Base-by-base conservation (phyloP, 2,888 invertebrate species). In the Xylocampa areola region DNA sequence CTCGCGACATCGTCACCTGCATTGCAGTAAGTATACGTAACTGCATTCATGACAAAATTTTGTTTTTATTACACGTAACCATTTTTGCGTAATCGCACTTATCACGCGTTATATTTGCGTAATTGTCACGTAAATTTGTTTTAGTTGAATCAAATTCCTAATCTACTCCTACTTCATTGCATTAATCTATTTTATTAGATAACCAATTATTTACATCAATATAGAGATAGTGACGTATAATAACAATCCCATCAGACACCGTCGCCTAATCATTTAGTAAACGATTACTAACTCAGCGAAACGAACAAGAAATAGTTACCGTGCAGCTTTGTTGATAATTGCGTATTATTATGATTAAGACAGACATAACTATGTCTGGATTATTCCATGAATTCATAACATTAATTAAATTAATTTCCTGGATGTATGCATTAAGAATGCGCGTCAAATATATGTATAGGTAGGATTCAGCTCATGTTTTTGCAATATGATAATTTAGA, bases 341-440 rank as follows among this genome's bases (percentile, higher is more conserved):
- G 21, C 29, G 8, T 37, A 44, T 62, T 55, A 59, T 50, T 41
- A 52, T 54, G 25, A 59, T 57, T 41, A 41, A 13, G 35, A 41
- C 41, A 53, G 54, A 51, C 66, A 51, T 57, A 62, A 53, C 44
- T 39, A 35, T 32, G 51, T 65, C 58, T 48, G 40, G 45, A 41
- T 60, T 39, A 52, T 69, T 69, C 58, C 57, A 65, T 61, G 52
- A 57, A 48, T 40, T 50, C 47, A 47, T 58, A 40, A 43, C 36
- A 59, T 1, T 29, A 14, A 13, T 10, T 32, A 33, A 29, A 29
- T 37, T 32, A 37, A 41, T 23, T 13, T 4, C 10, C 2, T 14
- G 4, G 14, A 8, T 23, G 7, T 13, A 13, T 36, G 4, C 4
- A 14, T 19, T 35, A 29, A 3, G 10, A 17, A 36, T 4, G 16